A percentile compares a stretch with the other conserved stretches of the same genome.
Conservation (phyloP, 1,140 invertebrate species). For the Glossosoma conforme region DNA sequence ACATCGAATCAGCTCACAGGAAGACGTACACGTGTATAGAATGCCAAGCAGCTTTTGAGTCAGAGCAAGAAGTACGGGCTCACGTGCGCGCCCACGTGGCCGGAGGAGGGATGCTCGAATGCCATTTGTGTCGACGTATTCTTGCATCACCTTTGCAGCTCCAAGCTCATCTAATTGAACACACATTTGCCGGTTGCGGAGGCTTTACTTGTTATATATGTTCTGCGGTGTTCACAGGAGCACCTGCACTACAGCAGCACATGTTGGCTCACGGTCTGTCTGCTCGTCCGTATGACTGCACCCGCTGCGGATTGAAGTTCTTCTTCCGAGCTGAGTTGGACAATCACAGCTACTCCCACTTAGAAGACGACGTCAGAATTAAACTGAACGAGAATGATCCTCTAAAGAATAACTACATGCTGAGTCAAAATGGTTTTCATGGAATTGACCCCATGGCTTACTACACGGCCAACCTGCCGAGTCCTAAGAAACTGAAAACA, state of each 20-base stretch:
- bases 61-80: conserved; percentile 61
- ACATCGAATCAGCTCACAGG: conserved; percentile 39
- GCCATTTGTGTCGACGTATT: conserved; percentile 66
- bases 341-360: conserved; percentile 68
- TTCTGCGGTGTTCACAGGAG: conserved; percentile 78
- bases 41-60: conserved; percentile 62
- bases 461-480: conserved; percentile 21
- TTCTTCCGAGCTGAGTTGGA: conserved; percentile 89
- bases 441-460: conserved; percentile 21
- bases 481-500: conserved; percentile 23
- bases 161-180: conserved; percentile 88
- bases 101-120: conserved; percentile 57
- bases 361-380: conserved; percentile 39
- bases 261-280: conserved; percentile 76
- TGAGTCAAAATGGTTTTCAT: conserved; percentile 28
- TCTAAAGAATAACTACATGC: conserved; percentile 23
- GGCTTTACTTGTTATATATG: conserved; percentile 86
- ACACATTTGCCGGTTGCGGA: conserved; percentile 82
- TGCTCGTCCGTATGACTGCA: conserved; percentile 78
- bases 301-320: conserved; percentile 76
- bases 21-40: conserved; percentile 66
- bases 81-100: conserved; percentile 54
- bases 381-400: conserved; percentile 21
- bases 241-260: conserved; percentile 74
- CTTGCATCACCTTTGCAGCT: conserved; percentile 72